These are phyloP conservation scores for Apotomis betuletana DNA, from an alignment of 2,888 invertebrate genomes.

Conservation along the genomic window DNA sequence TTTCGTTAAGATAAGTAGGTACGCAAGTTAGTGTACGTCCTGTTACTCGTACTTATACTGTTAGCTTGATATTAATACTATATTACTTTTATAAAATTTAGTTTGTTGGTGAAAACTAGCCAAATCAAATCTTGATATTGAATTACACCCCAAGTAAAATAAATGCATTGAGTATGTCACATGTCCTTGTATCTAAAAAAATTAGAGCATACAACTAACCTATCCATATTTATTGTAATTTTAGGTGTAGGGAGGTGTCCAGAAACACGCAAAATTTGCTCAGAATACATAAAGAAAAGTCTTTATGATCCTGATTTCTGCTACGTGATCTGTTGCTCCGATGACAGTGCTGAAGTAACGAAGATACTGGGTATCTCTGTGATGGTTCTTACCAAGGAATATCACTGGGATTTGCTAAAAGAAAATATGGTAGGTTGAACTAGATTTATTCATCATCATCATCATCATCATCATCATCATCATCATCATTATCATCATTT, in stretches of 20 bases:
- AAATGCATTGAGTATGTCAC: no score
- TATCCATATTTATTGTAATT: not conserved
- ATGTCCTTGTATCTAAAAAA: no score
- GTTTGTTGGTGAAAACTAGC: no score
- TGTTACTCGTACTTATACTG: no score
- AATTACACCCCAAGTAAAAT: no score
- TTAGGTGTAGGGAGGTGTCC: not conserved
- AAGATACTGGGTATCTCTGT: not conserved
- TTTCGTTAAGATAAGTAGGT: no score
- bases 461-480: not conserved
- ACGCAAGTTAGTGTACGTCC: no score
- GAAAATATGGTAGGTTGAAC: not conserved
- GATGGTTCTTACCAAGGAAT: not conserved
- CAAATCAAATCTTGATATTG: no score
- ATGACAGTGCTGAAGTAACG: not conserved
- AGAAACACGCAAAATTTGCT: not conserved
- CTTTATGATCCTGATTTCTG: not conserved
- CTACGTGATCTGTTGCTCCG: slow-evolving; percentile 5
- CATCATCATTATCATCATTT: not conserved
- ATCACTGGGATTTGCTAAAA: not conserved
- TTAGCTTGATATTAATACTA: no score
- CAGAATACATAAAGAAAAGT: not conserved
- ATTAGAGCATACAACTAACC: no score
- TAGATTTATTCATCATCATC: not conserved
- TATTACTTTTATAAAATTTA: no score